Evolutionary conservation across 2,888 invertebrate genomes (phyloP), one percentile per base, ranked within the genome.

Genomic region (Sesia apiformis): DNA sequence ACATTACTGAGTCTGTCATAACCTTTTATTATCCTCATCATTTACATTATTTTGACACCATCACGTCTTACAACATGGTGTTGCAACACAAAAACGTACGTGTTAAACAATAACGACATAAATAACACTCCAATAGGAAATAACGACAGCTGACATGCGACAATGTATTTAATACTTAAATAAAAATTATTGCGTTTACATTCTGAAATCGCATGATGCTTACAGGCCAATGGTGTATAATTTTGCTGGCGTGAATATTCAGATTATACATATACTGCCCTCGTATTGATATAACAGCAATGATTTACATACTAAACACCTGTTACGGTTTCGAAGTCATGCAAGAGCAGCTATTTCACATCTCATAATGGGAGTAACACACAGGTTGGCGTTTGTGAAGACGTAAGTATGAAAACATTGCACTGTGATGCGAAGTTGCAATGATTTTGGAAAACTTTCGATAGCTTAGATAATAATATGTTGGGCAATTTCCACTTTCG

Each of bases 301-400:
- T 46, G 46, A 46, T 46, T 46, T 46, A 23, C 46, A 46, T 46
- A 46, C 23, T 46, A 52, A 53, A 52, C 46, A 46, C 46, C 40
- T 52, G 52, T 50, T 53, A 53, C 53, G 53, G 53, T 57, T 55
- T 57, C 43, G 53, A 53, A 55, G 55, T 55, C 55, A 43, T 40
- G 38, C 51, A 54, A 39, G 54, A 50, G 51, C 39, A 40, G 55
- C 42, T n/a, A 46, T 42, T 53, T 57, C 53, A 40, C 40, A 50
- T 57, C 53, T 55, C 40, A 41, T 41, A 46, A 46, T 46, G 23
- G n/a, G 23, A 46, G 8, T 46, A 46, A 46, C n/a, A 46, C 46
- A 46, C 46, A 23, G 23, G 46, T 23, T 23, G 23, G 23, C 23
- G 23, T 23, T 23, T 23, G 23, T 23, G 23, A 1, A 23, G 23